These are phyloP conservation scores for Stigmatopora nigra DNA, from an alignment of 2,113 vertebrate genomes.

Conservation along the genomic window DNA sequence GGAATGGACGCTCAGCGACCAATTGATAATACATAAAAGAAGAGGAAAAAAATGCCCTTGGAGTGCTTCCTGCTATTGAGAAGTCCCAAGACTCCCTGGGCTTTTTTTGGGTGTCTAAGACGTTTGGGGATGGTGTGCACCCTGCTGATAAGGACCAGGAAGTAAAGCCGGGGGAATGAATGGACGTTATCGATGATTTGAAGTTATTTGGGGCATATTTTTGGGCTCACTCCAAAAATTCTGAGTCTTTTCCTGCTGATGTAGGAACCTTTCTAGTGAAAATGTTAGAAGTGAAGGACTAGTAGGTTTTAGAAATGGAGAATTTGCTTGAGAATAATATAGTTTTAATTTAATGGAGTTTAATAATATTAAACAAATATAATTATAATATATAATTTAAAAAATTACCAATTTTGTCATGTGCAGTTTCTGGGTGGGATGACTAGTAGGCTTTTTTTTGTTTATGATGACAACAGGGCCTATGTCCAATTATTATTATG, in stretches of 20 bases:
- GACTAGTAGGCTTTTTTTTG: no score
- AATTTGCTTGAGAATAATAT: no score
- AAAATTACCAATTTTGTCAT: no score
- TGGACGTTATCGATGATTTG: not conserved
- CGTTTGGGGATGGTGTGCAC: constrained; percentile 38
- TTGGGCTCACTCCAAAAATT: not conserved
- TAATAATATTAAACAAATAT: no score
- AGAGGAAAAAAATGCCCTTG: constrained; percentile 32
- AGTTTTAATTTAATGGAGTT: no score
- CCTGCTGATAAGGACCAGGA: constrained; percentile 60
- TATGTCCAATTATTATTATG: no score
- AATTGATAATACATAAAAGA: constrained; percentile 12
- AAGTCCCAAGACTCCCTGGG: constrained; percentile 34
- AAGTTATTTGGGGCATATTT: not conserved
- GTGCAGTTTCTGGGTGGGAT: no score
- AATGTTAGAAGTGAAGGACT: no score
- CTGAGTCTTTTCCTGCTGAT: not conserved
- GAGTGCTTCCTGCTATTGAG: constrained; percentile 59
- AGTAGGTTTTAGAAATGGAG: no score
- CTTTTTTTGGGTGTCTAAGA: constrained; percentile 53
- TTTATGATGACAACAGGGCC: no score
- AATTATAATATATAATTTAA: no score
- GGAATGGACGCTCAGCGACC: not conserved
- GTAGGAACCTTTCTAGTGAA: no score
- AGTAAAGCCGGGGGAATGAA: constrained; percentile 29